Base-by-base conservation (phyloP, 2,797 vertebrate genomes). In the Lophius americanus region DNA sequence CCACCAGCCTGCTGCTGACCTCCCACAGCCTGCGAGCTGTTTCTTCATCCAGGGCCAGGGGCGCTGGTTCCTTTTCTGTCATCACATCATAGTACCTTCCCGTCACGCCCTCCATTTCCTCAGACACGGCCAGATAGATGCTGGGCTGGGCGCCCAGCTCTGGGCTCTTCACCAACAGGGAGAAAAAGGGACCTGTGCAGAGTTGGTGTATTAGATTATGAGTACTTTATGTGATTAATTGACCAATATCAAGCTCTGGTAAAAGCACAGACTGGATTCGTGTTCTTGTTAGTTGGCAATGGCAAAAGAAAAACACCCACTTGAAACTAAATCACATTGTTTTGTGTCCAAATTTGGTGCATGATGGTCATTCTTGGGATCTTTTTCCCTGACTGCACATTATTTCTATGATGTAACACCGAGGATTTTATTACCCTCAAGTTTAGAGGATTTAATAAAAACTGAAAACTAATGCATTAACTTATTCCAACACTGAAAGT, bases 11-110 rank as follows among this genome's bases (percentile, higher is more conserved):
- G 62, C 90, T 88, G 79, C 96, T 96, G 76, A 89, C 88, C 73
- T 94, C 91, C 96, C 96, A 96, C 65, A 96, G 90, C 83, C 78
- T 91, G 57, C 2, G 54, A 60, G 95, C 93, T 0, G 68, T 78
- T 55, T 93, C 92, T 4, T 92, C 91, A 32, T 96, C 93, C 76
- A 95, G 86, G 1, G 95, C 94, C 82, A 92, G 92, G 0, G 93
- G 90, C 0, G 94, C 94, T 0, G 94, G 94, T 9, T 95, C 89
- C 82, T 94, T 95, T 79, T 95, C 92, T 11, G 74, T 91, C 87
- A 96, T 77, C 9, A 92, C 93, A 44, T 96, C 92, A 6, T 95
- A 96, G 85, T 96, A 96, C 50, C 84, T 85, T 3, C 96, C 95
- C 0, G 94, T 94, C 70, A 95, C 80, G 0, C 86, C 94, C 64